A percentile compares a stretch with the other conserved stretches of the same genome.
These are phyloP conservation scores for Melanchra persicariae DNA, from an alignment of 2,888 invertebrate species.

Conservation along the genomic window DNA sequence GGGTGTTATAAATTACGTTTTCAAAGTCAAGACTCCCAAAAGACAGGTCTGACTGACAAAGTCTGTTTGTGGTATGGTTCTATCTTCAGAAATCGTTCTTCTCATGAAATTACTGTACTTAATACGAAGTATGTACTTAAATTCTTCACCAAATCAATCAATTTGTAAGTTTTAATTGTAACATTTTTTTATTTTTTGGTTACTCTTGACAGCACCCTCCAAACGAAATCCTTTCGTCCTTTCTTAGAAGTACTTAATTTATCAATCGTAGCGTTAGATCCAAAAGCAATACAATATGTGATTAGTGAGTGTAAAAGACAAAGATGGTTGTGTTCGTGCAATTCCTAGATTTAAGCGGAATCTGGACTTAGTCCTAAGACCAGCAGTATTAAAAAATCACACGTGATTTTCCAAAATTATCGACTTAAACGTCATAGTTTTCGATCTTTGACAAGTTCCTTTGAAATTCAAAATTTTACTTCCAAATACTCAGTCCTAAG, in stretches of 20 bases:
- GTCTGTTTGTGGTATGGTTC: not conserved
- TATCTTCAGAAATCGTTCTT: not conserved
- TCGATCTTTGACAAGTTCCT: slow-evolving; percentile 29
- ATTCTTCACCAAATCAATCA: not conserved
- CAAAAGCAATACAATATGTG: slow-evolving; percentile 88
- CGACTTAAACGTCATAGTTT: slow-evolving; percentile 15
- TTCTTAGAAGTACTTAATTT: slow-evolving; percentile 72
- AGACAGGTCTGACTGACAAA: not conserved
- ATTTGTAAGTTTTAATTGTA: too few relatives aligned
- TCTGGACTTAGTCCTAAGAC: slow-evolving; percentile 80
- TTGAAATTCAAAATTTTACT: slow-evolving; percentile 42
- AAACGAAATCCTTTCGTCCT: slow-evolving; percentile 60
- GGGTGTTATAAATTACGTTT: not conserved
- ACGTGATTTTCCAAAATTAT: slow-evolving; percentile 51
- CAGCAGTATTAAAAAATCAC: slow-evolving; percentile 61
- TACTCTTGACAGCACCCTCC: slow-evolving; percentile 41
- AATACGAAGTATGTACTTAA: slow-evolving; percentile 41
- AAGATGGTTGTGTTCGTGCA: slow-evolving; percentile 90
- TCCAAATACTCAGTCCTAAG: slow-evolving; percentile 41
- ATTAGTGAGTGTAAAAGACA: slow-evolving; percentile 88
- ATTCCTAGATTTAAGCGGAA: slow-evolving; percentile 84
- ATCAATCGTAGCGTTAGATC: slow-evolving; percentile 70
- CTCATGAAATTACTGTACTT: slow-evolving; percentile 20
- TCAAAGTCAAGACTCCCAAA: not conserved
- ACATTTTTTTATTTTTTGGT: too few relatives aligned